phyloP scores from a whole-genome alignment of 2,888 invertebrate genomes.

The Sisyra terminalis region DNA sequence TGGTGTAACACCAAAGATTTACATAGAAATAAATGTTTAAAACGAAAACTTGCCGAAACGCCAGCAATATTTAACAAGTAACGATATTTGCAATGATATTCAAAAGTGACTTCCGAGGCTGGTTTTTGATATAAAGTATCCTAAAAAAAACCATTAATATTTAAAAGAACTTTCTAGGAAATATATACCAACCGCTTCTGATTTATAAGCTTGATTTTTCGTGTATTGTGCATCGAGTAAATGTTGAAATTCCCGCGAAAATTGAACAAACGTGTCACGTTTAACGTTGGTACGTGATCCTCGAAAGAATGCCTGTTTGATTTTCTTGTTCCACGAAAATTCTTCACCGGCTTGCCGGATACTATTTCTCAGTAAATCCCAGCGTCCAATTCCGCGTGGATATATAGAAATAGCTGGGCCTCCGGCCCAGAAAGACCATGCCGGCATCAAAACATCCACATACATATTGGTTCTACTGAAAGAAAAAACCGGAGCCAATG shows the following conservation, averaged over 20 bases:
- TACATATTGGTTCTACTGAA: constrained; percentile 84
- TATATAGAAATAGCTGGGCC: constrained; percentile 91
- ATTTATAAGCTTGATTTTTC: constrained; percentile 98
- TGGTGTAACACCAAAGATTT: constrained; percentile 88
- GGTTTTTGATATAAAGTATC: constrained; percentile 76
- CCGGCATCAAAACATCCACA: constrained; percentile 85
- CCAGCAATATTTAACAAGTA: constrained; percentile 94
- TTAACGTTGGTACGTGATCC: constrained; percentile 89
- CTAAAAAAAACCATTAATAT: constrained; percentile 25
- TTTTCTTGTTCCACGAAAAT: constrained; percentile 64
- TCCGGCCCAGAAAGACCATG: constrained; percentile 98
- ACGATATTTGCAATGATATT: constrained; percentile 84
- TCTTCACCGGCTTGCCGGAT: constrained; percentile 40
- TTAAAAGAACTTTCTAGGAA: constrained; percentile 6
- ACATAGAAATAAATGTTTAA: constrained; percentile 88
- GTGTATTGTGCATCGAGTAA: constrained; percentile 88
- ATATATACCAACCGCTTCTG: constrained; percentile 44
- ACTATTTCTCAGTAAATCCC: constrained; percentile 68
- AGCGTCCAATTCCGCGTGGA: constrained; percentile 84
- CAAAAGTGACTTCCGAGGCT: constrained; percentile 72
- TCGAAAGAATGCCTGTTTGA: constrained; percentile 63
- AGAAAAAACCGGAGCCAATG: constrained; percentile 72
- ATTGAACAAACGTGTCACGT: constrained; percentile 68
- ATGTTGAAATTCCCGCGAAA: constrained; percentile 58
- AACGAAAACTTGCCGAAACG: constrained; percentile 93